Conservation (phyloP, 2,113 vertebrate genomes). For the Cichladusa arquata region DNA sequence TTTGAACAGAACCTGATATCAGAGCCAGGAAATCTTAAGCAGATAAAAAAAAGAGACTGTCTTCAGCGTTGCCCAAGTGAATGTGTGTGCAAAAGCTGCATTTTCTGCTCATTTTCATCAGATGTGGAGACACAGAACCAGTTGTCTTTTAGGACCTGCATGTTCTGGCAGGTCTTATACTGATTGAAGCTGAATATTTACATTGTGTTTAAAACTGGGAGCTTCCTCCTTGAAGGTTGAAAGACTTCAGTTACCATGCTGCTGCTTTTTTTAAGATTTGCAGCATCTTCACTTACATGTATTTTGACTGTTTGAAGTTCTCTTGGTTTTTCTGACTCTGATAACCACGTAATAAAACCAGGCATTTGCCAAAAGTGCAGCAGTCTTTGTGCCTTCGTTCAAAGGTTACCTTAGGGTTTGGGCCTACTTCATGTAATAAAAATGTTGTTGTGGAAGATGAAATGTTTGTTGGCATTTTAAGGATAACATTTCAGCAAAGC, state of each 20-base stretch:
- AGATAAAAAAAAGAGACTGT: not conserved
- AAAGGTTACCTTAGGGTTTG: not conserved
- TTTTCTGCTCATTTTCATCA: not conserved
- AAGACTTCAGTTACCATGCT: not conserved
- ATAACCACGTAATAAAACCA: not conserved
- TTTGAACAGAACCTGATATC: not conserved
- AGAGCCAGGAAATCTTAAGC: not conserved
- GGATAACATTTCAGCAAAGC: not conserved
- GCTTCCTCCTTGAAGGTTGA: not conserved
- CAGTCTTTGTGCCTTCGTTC: not conserved
- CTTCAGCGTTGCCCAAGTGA: not conserved
- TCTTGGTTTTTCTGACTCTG: not conserved
- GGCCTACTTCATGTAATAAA: not conserved
- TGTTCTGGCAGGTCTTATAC: not conserved
- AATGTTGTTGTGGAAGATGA: not conserved
- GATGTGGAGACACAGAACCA: rapidly evolving
- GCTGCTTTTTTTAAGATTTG: not conserved
- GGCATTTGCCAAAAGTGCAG: not conserved
- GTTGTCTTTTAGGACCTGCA: not conserved
- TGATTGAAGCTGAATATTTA: not conserved
- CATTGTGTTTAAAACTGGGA: not conserved
- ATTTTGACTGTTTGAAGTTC: not conserved
- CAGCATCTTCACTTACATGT: not conserved
- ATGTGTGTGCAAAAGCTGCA: not conserved
- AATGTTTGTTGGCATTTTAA: not conserved